Evolutionary conservation across 2,113 vertebrate genomes (phyloP).

Genomic region (Hyaena hyaena): DNA sequence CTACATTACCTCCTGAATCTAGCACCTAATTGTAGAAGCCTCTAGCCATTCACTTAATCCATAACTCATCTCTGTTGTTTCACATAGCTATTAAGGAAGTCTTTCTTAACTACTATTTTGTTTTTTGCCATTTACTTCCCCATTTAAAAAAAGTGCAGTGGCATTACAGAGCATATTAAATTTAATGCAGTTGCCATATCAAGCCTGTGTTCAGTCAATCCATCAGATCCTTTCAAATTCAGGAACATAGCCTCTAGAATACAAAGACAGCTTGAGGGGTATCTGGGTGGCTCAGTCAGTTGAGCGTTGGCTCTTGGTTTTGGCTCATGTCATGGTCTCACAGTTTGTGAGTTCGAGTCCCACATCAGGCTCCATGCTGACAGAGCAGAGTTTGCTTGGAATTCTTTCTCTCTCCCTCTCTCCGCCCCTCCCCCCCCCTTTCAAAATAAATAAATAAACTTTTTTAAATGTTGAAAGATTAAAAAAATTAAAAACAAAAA

Average conservation of each 20-base stretch:
- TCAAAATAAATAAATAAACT: too few species aligned
- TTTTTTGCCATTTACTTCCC: neutral
- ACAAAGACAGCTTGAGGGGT: neutral
- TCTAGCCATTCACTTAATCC: neutral
- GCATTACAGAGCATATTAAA: neutral
- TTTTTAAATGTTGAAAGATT: too few species aligned
- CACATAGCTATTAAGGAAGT: neutral
- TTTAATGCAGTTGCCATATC: neutral
- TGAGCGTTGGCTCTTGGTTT: too few species aligned
- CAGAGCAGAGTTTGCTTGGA: too few species aligned
- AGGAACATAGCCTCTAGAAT: neutral
- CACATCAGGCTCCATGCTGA: too few species aligned
- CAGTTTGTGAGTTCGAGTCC: too few species aligned
- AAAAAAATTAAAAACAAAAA: neutral
- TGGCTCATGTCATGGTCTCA: too few species aligned
- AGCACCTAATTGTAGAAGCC: slow-evolving; percentile 2
- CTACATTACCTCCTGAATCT: neutral
- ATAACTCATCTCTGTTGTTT: slow-evolving; percentile 3
- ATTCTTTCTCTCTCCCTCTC: too few species aligned
- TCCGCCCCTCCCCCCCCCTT: too few species aligned
- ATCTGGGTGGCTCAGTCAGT: too few species aligned
- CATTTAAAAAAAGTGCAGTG: neutral
- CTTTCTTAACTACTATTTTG: neutral
- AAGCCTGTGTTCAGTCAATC: neutral
- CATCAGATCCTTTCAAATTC: neutral